phyloP scores from a whole-genome alignment of 1,140 invertebrate genomes.

The Calliopsis andreniformis region DNA sequence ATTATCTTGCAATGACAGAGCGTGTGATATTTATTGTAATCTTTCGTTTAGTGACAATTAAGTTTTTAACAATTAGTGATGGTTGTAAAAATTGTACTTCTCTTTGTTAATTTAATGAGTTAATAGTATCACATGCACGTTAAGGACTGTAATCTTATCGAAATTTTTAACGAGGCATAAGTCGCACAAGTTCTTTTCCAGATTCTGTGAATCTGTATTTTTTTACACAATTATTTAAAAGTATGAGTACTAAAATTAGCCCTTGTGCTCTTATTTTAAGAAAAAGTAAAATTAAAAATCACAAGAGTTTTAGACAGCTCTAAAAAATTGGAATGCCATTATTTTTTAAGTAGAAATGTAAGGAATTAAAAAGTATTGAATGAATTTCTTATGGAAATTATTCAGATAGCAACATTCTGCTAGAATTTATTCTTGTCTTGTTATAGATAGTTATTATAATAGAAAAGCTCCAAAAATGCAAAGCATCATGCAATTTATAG shows the following conservation, averaged over 20 bases:
- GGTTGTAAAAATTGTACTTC: not conserved
- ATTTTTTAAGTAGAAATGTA: not conserved
- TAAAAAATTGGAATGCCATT: not conserved
- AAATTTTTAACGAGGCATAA: not conserved
- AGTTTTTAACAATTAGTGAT: not conserved
- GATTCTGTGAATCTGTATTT: not conserved
- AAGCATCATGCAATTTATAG: conserved; percentile 71
- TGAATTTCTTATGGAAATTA: conserved; percentile 2
- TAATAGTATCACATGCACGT: not conserved
- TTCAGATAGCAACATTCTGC: not conserved
- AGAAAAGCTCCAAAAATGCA: conserved; percentile 67
- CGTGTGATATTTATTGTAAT: conserved; percentile 39
- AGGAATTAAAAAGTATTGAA: not conserved
- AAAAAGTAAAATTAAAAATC: too few relatives aligned
- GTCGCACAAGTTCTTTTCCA: conserved; percentile 4
- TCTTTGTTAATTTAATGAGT: conserved; percentile 2
- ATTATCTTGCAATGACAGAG: conserved; percentile 52
- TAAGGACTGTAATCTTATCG: not conserved
- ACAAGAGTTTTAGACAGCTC: not conserved
- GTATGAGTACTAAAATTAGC: not conserved
- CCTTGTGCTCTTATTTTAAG: not conserved
- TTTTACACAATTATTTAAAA: not conserved
- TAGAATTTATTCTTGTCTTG: conserved; percentile 6
- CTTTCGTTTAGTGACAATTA: not conserved
- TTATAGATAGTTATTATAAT: conserved; percentile 43